Conservation (phyloP, 2,888 invertebrate genomes). For the Hyposoter didymator region DNA sequence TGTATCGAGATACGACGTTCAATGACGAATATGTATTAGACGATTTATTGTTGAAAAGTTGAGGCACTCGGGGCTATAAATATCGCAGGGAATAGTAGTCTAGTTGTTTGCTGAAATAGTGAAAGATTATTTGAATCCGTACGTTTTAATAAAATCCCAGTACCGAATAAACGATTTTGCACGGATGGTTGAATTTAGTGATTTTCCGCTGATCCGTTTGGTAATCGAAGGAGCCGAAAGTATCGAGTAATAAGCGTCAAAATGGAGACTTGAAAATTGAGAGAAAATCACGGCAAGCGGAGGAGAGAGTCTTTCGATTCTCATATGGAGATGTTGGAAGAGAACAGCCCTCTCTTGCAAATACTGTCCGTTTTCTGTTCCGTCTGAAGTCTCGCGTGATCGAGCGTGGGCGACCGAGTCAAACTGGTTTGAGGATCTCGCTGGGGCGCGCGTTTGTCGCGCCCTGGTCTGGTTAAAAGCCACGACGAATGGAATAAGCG, state of each 20-base stretch:
- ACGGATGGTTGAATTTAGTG: not conserved
- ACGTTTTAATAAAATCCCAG: not conserved
- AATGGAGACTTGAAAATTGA: not conserved
- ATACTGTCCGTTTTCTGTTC: conserved; percentile 7
- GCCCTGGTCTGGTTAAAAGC: conserved; percentile 57
- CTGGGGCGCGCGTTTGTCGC: conserved; percentile 61
- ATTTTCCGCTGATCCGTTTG: conserved; percentile 1
- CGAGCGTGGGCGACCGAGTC: conserved; percentile 73
- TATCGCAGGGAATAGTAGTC: no score
- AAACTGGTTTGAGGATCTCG: conserved; percentile 71
- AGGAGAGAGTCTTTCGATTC: conserved; percentile 2
- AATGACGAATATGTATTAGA: no score
- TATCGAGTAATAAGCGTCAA: not conserved
- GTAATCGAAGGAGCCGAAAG: not conserved
- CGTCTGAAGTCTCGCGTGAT: conserved; percentile 50
- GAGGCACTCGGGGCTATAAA: no score
- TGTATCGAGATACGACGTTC: no score
- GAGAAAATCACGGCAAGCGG: not conserved
- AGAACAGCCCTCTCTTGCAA: conserved; percentile 35
- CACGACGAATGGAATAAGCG: conserved; percentile 62
- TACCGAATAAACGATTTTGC: not conserved
- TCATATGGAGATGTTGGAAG: conserved; percentile 21
- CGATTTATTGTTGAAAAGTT: not conserved
- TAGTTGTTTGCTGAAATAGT: not conserved
- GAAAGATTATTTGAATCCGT: not conserved